Evolutionary conservation across 2,888 invertebrate species (phyloP).

Genomic region (Galerucella pusilla): DNA sequence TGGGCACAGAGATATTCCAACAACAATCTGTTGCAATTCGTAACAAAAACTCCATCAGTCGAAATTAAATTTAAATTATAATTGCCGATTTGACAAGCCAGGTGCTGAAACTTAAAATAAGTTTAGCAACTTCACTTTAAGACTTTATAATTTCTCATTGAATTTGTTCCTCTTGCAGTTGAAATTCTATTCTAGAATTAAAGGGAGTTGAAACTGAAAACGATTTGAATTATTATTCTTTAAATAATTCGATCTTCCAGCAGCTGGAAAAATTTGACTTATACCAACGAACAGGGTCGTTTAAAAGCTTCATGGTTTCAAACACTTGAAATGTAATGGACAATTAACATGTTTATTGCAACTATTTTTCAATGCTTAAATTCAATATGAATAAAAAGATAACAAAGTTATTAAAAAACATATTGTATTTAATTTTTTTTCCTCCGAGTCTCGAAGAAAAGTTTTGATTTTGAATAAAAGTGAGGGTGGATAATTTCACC

Average conservation of each 20-base stretch:
- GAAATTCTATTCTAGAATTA: background rate
- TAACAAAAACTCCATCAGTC: constrained; percentile 33
- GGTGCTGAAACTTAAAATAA: constrained; percentile 36
- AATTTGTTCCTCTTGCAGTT: constrained; percentile 18
- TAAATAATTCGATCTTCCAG: background rate
- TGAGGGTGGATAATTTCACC: too few species aligned
- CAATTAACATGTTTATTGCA: too few species aligned
- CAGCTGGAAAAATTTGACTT: too few species aligned
- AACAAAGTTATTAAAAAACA: too few species aligned
- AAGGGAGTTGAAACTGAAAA: background rate
- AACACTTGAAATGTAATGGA: too few species aligned
- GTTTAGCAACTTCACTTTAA: constrained; percentile 24
- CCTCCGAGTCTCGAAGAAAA: too few species aligned
- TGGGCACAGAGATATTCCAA: constrained; percentile 26
- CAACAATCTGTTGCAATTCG: constrained; percentile 33
- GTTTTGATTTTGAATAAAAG: too few species aligned
- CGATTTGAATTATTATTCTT: background rate
- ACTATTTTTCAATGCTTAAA: too few species aligned
- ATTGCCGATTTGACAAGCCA: constrained; percentile 36
- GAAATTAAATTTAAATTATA: constrained; percentile 38
- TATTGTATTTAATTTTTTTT: too few species aligned
- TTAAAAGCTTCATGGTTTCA: too few species aligned
- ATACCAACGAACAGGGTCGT: too few species aligned
- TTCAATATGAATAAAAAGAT: too few species aligned
- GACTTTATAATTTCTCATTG: constrained; percentile 35